Evolutionary conservation across 2,113 vertebrate genomes (phyloP), one percentile per base, ranked within the genome.

Genomic region (Desmodus rotundus): DNA sequence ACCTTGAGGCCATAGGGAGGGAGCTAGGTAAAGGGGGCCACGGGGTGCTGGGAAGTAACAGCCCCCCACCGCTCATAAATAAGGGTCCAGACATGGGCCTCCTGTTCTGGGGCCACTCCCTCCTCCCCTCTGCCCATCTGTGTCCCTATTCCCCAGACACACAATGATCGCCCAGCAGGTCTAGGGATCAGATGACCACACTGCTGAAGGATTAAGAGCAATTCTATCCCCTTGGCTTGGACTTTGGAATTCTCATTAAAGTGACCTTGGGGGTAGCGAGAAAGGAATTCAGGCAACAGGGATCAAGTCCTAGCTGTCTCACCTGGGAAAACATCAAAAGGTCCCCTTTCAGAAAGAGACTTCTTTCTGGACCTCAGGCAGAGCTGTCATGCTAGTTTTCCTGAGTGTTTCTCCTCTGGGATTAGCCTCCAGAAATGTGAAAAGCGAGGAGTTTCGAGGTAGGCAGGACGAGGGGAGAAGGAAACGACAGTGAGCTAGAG

Each of bases 211-310:
- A 99, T 99, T 99, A 99, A 98, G 97, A 98, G 99, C 98, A 99
- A 99, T 98, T 98, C 98, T 99, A 99, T 99, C 99, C 98, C 96
- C 98, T 98, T 99, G 99, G 99, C 98, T 98, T 97, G 97, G 98
- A 97, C 78, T 98, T 98, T 98, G 99, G 99, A 99, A 99, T 99
- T 99, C 99, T 99, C 99, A 99, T 99, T 99, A 99, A 99, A 99
- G 98, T 99, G 99, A 99, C 99, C 99, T 98, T 99, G 99, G 99
- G 99, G 99, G 99, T 99, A 99, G 99, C 97, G 98, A 97, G 97
- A 98, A 98, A 99, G 98, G 98, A 99, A 99, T 99, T 98, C 14
- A 36, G 98, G 98, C 97, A 97, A 97, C 92, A 88, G 96, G 98
- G 98, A 98, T 98, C 97, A 97, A 96, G 61, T 93, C 96, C 92